phyloP scores from a whole-genome alignment of 2,888 invertebrate genomes.

The Drosophila lutescens region DNA sequence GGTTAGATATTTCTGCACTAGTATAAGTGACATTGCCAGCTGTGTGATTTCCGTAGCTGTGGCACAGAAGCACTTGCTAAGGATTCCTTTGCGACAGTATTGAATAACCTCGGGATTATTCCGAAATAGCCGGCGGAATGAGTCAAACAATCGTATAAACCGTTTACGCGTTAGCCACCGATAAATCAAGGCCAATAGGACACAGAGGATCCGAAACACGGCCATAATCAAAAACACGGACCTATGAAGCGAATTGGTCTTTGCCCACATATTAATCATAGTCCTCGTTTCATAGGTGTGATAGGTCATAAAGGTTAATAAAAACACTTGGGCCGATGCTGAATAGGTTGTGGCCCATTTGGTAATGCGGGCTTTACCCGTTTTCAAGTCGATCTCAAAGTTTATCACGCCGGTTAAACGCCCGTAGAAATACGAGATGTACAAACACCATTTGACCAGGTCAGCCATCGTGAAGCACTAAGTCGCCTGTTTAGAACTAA shows the following conservation, averaged over 20 bases:
- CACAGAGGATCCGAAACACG: constrained; percentile 24
- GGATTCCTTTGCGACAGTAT: constrained; percentile 34
- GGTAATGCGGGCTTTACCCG: constrained; percentile 40
- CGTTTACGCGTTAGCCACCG: constrained; percentile 56
- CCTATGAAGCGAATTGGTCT: constrained; percentile 28
- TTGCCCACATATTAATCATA: neutral
- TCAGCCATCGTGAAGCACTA: constrained; percentile 42
- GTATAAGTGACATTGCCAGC: neutral
- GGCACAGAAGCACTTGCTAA: constrained; percentile 27
- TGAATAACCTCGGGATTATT: constrained; percentile 40
- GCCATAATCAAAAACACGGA: constrained; percentile 24
- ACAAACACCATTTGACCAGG: constrained; percentile 36
- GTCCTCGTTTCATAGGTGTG: neutral
- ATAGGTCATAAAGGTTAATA: neutral
- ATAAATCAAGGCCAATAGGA: constrained; percentile 35
- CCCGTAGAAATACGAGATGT: constrained; percentile 41
- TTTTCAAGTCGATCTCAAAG: constrained; percentile 52
- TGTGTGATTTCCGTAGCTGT: accelerated
- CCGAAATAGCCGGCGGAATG: constrained; percentile 17
- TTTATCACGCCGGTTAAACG: constrained; percentile 48
- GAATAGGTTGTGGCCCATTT: constrained; percentile 39
- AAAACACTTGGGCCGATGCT: constrained; percentile 14
- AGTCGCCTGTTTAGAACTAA: neutral
- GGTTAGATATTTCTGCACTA: neutral
- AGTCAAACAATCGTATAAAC: constrained; percentile 38